Conservation (phyloP, 2,888 invertebrate genomes). For the Lasioglossum morio region DNA sequence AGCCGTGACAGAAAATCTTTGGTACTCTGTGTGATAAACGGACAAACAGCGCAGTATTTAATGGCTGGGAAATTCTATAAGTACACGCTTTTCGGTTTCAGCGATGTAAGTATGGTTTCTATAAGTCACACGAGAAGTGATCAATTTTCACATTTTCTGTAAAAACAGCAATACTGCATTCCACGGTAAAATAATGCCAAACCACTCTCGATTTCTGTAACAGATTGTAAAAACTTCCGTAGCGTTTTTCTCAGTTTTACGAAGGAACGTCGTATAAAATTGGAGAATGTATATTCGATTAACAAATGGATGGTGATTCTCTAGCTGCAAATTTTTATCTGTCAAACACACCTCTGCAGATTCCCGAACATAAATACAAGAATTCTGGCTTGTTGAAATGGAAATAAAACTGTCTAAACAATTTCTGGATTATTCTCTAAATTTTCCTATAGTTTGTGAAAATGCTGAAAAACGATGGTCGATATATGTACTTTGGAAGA, state of each 20-base stretch:
- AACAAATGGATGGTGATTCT: not conserved
- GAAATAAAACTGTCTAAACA: not conserved
- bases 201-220: not conserved
- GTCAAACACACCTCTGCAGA: constrained; percentile 25
- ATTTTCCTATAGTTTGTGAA: not conserved
- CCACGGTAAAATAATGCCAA: not conserved
- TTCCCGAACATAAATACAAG: constrained; percentile 9
- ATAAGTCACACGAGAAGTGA: not conserved
- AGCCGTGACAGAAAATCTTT: not conserved
- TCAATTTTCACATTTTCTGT: not conserved
- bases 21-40: not conserved
- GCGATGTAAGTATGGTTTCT: not conserved
- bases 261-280: not conserved
- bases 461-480: too few species aligned
- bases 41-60: constrained; percentile 3
- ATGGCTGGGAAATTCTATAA: constrained; percentile 7
- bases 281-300: not conserved
- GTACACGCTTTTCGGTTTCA: constrained; percentile 2
- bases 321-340: not conserved
- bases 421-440: not conserved
- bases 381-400: not conserved
- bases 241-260: constrained; percentile 16
- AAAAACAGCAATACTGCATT: not conserved
- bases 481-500: not conserved
- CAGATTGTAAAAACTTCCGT: constrained; percentile 18